Conservation (phyloP, 92 coral and sea anemone genomes). For the Montipora capitata region DNA sequence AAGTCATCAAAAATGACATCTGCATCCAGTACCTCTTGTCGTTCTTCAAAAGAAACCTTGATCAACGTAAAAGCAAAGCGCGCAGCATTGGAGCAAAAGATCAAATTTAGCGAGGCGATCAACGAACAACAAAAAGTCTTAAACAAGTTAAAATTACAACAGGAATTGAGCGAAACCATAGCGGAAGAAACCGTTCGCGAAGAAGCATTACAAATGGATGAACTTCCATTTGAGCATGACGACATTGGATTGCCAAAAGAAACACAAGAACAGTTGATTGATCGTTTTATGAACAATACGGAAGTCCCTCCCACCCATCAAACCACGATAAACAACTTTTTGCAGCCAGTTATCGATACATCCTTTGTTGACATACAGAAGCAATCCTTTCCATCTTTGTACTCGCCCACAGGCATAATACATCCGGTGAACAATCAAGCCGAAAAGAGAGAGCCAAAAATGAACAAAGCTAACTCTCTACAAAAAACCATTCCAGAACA, state of each 20-base stretch:
- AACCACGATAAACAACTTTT: neutral
- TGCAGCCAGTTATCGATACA: too few relatives aligned
- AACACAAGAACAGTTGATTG: constrained; percentile 3
- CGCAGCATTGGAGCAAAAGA: constrained; percentile 49
- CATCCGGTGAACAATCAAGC: constrained; percentile 7
- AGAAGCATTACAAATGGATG: constrained; percentile 21
- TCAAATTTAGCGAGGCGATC: constrained; percentile 57
- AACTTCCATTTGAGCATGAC: constrained; percentile 6
- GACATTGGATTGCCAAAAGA: neutral
- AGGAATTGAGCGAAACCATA: constrained; percentile 71
- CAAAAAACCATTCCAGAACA: neutral
- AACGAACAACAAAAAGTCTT: constrained; percentile 59
- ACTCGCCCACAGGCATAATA: constrained; percentile 18
- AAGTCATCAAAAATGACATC: constrained; percentile 45
- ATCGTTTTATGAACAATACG: constrained; percentile 9
- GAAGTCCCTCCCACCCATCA: neutral
- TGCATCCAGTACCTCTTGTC: constrained; percentile 6
- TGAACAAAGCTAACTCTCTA: neutral
- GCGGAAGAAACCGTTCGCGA: constrained; percentile 68
- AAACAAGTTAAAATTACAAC: constrained; percentile 51
- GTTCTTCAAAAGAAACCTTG: constrained; percentile 66
- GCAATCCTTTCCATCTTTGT: neutral
- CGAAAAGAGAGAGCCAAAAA: constrained; percentile 3
- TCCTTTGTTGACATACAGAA: neutral
- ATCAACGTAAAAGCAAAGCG: constrained; percentile 53